Base-by-base conservation (phyloP, 1,140 invertebrate genomes). In the Atta colombica region DNA sequence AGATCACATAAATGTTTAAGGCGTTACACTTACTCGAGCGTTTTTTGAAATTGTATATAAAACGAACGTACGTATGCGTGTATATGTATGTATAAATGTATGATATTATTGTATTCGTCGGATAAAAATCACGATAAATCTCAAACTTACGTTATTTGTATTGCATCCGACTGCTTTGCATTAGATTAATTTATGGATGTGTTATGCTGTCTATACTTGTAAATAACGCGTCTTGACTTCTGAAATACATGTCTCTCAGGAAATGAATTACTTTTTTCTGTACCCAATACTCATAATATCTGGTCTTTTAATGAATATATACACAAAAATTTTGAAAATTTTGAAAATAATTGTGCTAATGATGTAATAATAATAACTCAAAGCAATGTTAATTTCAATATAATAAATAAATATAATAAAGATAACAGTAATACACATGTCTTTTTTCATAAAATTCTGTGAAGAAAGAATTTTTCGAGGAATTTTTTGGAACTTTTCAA, bases 171-270 rank as follows among this genome's bases (percentile, higher is more conserved):
- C 14, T 77, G 28, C 35, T 69, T 80, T 71, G 31, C 63, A 35
- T 68, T 88, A 90, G 51, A 65, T 86, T 77, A 72, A 69, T 78
- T 82, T 78, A 12, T 61, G 60, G 72, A 86, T 87, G 77, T 74
- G 72, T 87, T 77, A 28, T 65, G 74, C 66, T 93, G 88, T 92
- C 86, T 53, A 92, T 93, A 93, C 84, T 68, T 93, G 92, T 93
- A 92, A 82, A 93, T 93, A 93, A 89, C 85, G 84, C 87, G 84
- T 60, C 86, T 90, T 91, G 87, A 90, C 74, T 93, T 90, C 81
- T 75, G 61, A 93, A 93, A 93, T 93, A 93, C 53, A 93, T 81
- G 75, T 91, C 78, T 82, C 85, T 88, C 31, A 77, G 72, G 80
- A 72, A 61, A 6, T 21, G 35, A 39, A 63, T 66, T 39, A 4